Evolutionary conservation across 1,140 invertebrate genomes (phyloP).

Genomic region (Drosophila simulans): DNA sequence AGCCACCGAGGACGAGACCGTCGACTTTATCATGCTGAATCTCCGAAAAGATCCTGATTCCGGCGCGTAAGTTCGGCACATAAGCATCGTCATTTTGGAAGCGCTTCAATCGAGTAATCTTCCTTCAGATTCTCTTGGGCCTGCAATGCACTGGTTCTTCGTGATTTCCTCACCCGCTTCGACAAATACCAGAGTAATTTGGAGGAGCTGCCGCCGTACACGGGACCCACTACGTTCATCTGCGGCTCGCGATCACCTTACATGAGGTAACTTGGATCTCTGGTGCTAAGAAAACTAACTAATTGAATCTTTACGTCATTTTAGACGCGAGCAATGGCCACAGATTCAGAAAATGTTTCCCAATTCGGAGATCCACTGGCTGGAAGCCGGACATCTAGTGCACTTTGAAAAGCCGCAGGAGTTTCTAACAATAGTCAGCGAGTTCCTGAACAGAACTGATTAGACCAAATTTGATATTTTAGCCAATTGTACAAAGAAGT

Average conservation of each 20-base stretch:
- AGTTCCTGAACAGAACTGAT: constrained; percentile 84
- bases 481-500: constrained; percentile 19
- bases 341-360: constrained; percentile 92
- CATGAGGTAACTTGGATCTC: constrained; percentile 87
- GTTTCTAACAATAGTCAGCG: constrained; percentile 88
- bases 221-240: constrained; percentile 92
- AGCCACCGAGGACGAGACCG: constrained; percentile 84
- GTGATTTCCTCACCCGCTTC: constrained; percentile 88
- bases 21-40: constrained; percentile 86
- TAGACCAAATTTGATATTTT: constrained; percentile 3
- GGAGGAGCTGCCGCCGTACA: constrained; percentile 85
- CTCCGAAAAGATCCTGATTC: constrained; percentile 62
- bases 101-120: too few species aligned
- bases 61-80: constrained; percentile 52
- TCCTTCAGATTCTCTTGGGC: constrained; percentile 78
- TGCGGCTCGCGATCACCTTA: constrained; percentile 92
- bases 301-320: constrained; percentile 46
- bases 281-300: background rate
- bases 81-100: rapidly evolving
- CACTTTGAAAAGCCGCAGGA: constrained; percentile 94
- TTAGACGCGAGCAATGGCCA: constrained; percentile 88
- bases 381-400: constrained; percentile 95
- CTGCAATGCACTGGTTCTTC: constrained; percentile 87
- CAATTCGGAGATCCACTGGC: constrained; percentile 89
- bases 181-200: constrained; percentile 86